These are phyloP conservation scores for Jacana jacana DNA, from an alignment of 2,113 vertebrate species.

Conservation along the genomic window DNA sequence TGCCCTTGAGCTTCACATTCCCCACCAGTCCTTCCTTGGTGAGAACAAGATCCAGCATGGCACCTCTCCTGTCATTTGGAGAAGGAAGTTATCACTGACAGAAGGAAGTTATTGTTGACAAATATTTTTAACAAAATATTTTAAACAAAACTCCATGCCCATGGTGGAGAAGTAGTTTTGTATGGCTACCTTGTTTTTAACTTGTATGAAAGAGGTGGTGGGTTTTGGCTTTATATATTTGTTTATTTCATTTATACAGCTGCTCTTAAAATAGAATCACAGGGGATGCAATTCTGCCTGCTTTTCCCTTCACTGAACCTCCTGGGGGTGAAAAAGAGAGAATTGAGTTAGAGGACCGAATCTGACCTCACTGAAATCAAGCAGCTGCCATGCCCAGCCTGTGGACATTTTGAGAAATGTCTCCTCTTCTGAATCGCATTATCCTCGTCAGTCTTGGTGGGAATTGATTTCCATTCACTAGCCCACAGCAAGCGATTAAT, in stretches of 20 bases:
- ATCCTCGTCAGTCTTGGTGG: background rate
- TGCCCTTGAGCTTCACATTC: no score
- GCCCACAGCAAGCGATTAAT: background rate
- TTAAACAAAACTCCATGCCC: background rate
- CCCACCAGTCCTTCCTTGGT: no score
- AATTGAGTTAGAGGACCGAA: background rate
- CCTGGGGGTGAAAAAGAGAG: no score
- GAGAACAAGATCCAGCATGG: no score
- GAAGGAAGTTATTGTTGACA: background rate
- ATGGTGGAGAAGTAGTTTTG: background rate
- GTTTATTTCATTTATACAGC: background rate
- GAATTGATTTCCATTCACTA: background rate
- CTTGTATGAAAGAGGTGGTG: background rate
- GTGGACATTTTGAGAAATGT: background rate
- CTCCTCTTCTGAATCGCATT: background rate
- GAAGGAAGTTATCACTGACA: background rate
- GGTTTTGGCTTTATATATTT: background rate
- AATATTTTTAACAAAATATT: background rate
- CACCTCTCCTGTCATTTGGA: no score
- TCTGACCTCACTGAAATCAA: background rate
- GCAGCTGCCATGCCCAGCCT: accelerated
- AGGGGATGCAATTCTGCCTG: background rate
- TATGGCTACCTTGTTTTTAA: background rate
- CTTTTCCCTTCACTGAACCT: background rate
- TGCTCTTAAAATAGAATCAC: background rate